Evolutionary conservation across 1,140 invertebrate genomes (phyloP).

Genomic region (Contarinia nasturtii): DNA sequence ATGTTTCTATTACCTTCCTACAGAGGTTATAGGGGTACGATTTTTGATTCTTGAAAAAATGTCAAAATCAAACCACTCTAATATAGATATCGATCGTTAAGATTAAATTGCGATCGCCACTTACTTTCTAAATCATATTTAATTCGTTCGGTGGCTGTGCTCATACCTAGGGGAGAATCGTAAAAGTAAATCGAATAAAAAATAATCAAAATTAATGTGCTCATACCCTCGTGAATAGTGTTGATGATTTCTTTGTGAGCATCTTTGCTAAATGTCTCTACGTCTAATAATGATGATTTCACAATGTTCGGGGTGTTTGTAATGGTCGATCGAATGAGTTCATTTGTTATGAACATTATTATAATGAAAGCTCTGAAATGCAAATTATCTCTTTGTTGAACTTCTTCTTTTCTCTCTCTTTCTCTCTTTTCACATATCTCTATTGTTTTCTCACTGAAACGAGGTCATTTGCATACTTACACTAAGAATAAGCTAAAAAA

Average conservation of each 20-base stretch:
- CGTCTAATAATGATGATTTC: conserved; percentile 33
- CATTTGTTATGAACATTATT: conserved; percentile 36
- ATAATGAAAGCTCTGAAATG: conserved; percentile 22
- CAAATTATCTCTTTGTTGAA: neutral
- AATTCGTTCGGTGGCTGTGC: conserved; percentile 34
- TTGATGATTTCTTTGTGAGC: conserved; percentile 35
- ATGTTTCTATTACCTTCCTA: neutral
- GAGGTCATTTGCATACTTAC: conserved; percentile 15
- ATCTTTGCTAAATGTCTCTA: conserved; percentile 34
- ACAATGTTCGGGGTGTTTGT: conserved; percentile 29
- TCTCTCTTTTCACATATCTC: neutral
- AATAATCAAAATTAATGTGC: too few relatives aligned
- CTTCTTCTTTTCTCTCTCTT: neutral
- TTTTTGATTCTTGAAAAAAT: too few relatives aligned
- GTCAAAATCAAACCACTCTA: too few relatives aligned
- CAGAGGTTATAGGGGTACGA: neutral
- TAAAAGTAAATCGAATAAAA: too few relatives aligned
- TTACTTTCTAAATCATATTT: conserved; percentile 40
- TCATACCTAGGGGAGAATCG: too few relatives aligned
- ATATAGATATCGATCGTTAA: too few relatives aligned
- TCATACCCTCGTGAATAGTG: conserved; percentile 34
- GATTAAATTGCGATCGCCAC: conserved; percentile 7
- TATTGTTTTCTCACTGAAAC: neutral
- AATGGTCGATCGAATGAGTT: conserved; percentile 29
- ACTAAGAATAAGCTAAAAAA: conserved; percentile 24